Evolutionary conservation across 1,140 invertebrate species (phyloP), one percentile per base, ranked within the genome.

Genomic region (Formica exsecta): DNA sequence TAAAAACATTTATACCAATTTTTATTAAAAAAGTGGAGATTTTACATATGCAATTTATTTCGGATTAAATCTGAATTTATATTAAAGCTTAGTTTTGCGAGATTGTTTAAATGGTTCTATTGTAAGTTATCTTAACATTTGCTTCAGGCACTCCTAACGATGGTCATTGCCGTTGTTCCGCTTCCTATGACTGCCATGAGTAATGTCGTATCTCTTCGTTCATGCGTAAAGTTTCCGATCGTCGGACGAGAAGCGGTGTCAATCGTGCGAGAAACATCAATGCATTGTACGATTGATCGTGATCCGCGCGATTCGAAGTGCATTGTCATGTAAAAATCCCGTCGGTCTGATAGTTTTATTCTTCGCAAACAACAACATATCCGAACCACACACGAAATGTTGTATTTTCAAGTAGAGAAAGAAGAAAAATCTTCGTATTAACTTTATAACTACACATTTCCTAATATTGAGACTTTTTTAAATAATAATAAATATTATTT

Each of bases 221-320:
- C 90, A 89, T 90, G 89, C 90, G 89, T 91, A 74, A 89, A 91
- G 87, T 91, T 87, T 92, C 89, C 79, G 85, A 89, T 91, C 85
- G 86, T 75, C 74, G 81, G 51, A 75, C 41, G 89, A 87, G 89
- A 83, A 87, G 81, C 89, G 51, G 36, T 89, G 86, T 90, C 88
- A 89, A 89, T 90, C 89, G 88, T 90, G 88, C 89, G 89, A 90
- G 88, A 90, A 90, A 90, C 89, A 90, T 89, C 74, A 57, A 85
- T 77, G 62, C 86, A 86, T 90, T 90, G 89, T 89, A 83, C 38
- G 9, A 38, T 57, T 54, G 73, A 44, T 61, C 59, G 73, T 41
- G 87, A 86, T 85, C 83, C 64, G 44, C 32, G 32, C 54, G 65
- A 70, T 80, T 22, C 59, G n/a, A 70, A 90, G 87, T 86, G 90